Conservation (phyloP, 2,113 vertebrate species). For the Eulemur macaco region DNA sequence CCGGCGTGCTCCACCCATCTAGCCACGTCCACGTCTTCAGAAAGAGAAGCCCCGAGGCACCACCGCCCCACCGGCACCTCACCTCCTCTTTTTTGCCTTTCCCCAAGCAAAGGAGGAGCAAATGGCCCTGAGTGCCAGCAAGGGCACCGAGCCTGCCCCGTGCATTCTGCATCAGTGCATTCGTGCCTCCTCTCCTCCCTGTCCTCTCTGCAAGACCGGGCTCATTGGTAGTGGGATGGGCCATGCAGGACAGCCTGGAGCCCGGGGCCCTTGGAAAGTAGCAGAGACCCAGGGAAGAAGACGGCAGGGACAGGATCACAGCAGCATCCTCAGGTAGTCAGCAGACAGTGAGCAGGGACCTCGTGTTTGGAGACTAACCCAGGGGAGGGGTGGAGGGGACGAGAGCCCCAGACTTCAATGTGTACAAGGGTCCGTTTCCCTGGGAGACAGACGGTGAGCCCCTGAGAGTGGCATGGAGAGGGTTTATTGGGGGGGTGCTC, state of each 20-base stretch:
- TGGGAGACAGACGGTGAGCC: accelerated
- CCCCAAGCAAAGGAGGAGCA: neutral
- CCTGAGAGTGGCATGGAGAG: accelerated
- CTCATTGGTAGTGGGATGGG: neutral
- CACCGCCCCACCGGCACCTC: neutral
- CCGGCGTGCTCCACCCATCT: accelerated
- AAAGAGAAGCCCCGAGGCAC: accelerated
- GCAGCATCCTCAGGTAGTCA: neutral
- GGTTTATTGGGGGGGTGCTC: neutral
- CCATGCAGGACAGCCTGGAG: neutral
- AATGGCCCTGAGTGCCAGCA: neutral
- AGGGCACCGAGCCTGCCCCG: no score
- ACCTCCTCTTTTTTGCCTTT: neutral
- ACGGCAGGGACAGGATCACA: neutral
- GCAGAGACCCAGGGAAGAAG: neutral
- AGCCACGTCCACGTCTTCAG: accelerated
- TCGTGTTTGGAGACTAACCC: neutral
- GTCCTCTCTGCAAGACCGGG: neutral
- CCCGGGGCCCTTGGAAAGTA: neutral
- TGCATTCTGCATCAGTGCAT: accelerated
- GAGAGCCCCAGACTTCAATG: neutral
- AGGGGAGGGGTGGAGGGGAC: neutral
- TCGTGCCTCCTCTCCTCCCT: no score
- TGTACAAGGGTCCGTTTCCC: neutral
- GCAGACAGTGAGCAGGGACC: neutral